phyloP scores from a whole-genome alignment of 2,113 vertebrate genomes.

The Coptodon bakossiorum region DNA sequence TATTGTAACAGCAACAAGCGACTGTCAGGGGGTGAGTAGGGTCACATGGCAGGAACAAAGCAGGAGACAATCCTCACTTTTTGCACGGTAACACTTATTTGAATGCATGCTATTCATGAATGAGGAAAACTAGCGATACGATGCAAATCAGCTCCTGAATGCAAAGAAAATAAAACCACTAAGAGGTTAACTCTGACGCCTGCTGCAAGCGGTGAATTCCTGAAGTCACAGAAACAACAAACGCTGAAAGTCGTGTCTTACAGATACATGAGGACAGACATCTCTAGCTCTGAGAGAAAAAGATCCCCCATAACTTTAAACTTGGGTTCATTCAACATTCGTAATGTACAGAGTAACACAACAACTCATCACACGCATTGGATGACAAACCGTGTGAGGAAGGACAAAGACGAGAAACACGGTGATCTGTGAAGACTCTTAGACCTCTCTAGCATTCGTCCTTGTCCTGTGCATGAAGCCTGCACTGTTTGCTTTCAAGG shows the following conservation, averaged over 20 bases:
- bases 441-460: not conserved
- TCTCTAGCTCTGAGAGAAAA: not conserved
- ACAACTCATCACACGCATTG: fast-evolving
- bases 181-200: not conserved
- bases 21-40: not conserved
- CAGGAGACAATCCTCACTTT: not conserved
- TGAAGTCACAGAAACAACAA: not conserved
- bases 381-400: not conserved
- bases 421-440: not conserved
- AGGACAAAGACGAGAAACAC: not conserved
- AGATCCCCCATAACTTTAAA: not conserved
- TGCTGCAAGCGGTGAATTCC: fast-evolving
- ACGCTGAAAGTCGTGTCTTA: not conserved
- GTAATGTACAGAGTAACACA: not conserved
- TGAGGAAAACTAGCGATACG: not conserved
- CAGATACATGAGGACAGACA: not conserved
- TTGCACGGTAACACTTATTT: not conserved
- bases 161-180: not conserved
- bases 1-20: conserved; percentile 47
- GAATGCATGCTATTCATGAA: not conserved
- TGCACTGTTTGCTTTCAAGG: not conserved
- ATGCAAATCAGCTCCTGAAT: not conserved
- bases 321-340: not conserved
- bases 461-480: not conserved
- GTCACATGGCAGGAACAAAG: not conserved